Base-by-base conservation (phyloP, 2,888 invertebrate species). In the Ferdinandea cuprea region DNA sequence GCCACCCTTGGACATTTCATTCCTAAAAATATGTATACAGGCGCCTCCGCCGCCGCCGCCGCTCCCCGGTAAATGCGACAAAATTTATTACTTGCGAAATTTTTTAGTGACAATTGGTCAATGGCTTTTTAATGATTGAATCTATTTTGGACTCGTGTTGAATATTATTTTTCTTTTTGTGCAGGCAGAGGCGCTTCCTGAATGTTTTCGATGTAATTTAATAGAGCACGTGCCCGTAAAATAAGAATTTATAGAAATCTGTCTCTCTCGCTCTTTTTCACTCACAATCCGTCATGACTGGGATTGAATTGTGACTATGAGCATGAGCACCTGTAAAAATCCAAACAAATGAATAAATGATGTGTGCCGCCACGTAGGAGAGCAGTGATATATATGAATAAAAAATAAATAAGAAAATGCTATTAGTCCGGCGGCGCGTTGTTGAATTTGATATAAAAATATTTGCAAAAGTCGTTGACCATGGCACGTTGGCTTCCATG, bases 51-150 rank as follows among this genome's bases (percentile, higher is more conserved):
- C n/a, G n/a, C n/a, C n/a, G n/a, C n/a, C n/a, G n/a, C n/a, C n/a
- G n/a, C n/a, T n/a, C n/a, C n/a, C n/a, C n/a, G 25, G 11, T 21
- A 15, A 40, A 52, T 19, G 5, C 19, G 59, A 46, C 46, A 61
- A 35, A 17, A n/a, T 71, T 65, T 58, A 50, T 30, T 37, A 37
- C 32, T 40, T n/a, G 61, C 15, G 48, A 50, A 19, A n/a, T 61
- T 63, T 63, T 59, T 52, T 58, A 44, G 42, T 69, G 68, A 68
- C 79, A 80, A 68, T 69, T 74, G 80, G 74, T 74, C 80, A 80
- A 68, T 80, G 74, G 25, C 80, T 80, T 66, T 40, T 74, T 74
- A 69, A 74, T 52, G 42, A 58, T 66, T 40, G 35, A 25, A 61
- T 59, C 66, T 73, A 73, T 79, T 79, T 68, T 54, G 13, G 13